Evolutionary conservation across 2,113 vertebrate species (phyloP).

Genomic region (Dermatemys mawii): DNA sequence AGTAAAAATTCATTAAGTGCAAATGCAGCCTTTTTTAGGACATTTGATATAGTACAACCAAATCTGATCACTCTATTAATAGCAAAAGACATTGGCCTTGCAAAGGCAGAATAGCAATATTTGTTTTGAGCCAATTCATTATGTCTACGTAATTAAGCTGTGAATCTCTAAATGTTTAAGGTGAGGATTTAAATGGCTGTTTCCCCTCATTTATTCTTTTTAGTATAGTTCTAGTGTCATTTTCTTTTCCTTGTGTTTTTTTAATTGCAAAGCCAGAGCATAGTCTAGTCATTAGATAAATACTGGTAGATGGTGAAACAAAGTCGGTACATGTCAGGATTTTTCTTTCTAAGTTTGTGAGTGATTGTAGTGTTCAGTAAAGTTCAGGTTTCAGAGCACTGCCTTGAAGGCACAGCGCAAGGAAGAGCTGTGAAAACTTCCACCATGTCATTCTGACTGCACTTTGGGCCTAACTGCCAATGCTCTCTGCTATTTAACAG

Average conservation of each 20-base stretch:
- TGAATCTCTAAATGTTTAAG: slow-evolving; percentile 56
- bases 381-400: not conserved
- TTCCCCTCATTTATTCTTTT: slow-evolving; percentile 26
- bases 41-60: slow-evolving; percentile 51
- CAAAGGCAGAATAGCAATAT: slow-evolving; percentile 39
- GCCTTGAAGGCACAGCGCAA: slow-evolving; percentile 15
- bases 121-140: slow-evolving; percentile 47
- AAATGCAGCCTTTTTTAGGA: slow-evolving; percentile 39
- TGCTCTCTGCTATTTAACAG: not conserved
- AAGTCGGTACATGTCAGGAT: not conserved
- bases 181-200: slow-evolving; percentile 36
- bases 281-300: not conserved
- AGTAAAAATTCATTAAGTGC: slow-evolving; percentile 60
- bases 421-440: slow-evolving; percentile 1
- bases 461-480: slow-evolving; percentile 20
- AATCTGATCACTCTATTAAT: slow-evolving; percentile 70
- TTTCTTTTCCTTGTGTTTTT: slow-evolving; percentile 26
- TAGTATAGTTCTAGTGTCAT: slow-evolving; percentile 31
- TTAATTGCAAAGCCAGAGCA: slow-evolving; percentile 51
- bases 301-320: not conserved
- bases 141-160: slow-evolving; percentile 61
- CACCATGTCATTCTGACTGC: slow-evolving; percentile 18
- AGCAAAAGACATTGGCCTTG: slow-evolving; percentile 52
- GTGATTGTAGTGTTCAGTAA: slow-evolving; percentile 37
- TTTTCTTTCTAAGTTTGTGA: slow-evolving; percentile 38